Conservation (phyloP, 2,113 vertebrate species). For the Psophia crepitans region DNA sequence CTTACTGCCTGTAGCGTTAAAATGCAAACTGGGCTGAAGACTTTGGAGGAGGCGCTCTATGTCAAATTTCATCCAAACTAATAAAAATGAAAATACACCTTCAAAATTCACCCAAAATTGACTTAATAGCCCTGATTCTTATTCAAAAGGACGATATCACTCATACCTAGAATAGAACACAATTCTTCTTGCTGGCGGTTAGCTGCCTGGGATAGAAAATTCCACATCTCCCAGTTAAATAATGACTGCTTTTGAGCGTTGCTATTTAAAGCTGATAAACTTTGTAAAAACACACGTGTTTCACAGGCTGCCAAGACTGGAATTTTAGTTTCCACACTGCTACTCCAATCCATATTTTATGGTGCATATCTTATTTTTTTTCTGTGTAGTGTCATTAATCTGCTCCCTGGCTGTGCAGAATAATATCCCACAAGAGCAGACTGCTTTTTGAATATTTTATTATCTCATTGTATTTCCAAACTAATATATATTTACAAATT, state of each 20-base stretch:
- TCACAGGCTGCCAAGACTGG: constrained; percentile 4
- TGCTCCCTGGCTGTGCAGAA: constrained; percentile 78
- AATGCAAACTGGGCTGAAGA: background rate
- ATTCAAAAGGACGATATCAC: background rate
- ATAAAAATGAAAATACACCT: background rate
- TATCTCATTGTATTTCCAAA: constrained; percentile 76
- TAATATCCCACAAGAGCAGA: constrained; percentile 73
- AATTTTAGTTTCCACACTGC: constrained; percentile 28
- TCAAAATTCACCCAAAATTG: background rate
- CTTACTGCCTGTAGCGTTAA: background rate
- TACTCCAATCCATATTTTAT: constrained; percentile 74
- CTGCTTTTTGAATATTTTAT: constrained; percentile 81
- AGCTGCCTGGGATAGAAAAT: background rate
- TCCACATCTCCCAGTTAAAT: background rate
- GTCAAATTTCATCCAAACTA: background rate
- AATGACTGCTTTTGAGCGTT: background rate
- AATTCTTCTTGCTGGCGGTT: background rate
- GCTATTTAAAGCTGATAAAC: constrained; percentile 8
- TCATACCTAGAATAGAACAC: background rate
- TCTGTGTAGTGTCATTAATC: constrained; percentile 74
- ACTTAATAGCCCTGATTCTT: background rate
- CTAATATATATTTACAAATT: constrained; percentile 80
- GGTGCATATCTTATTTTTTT: constrained; percentile 51
- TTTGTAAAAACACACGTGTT: background rate
- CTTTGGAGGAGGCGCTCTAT: background rate